Evolutionary conservation across 2,888 invertebrate species (phyloP), one percentile per base, ranked within the genome.

Genomic region (Cryptocheilus praepositus): DNA sequence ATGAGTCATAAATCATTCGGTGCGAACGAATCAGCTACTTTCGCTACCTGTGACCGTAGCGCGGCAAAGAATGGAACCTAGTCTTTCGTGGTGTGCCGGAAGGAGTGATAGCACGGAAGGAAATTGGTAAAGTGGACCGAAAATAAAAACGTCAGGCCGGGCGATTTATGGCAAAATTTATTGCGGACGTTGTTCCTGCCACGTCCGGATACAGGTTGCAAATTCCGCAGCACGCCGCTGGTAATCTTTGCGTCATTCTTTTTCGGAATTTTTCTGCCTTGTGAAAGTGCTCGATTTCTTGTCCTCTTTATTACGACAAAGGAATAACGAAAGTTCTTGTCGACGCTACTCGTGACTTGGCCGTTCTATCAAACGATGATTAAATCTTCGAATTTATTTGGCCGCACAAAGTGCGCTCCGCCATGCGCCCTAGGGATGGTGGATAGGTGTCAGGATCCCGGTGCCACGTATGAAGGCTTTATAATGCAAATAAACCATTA

Each of bases 401-500:
- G 56, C 66, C 66, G 66, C 70, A 74, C 65, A 60, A 70, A 74
- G 68, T 74, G 77, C 74, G 70, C 65, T 65, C 55, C 63, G 64
- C 64, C 68, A 62, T 74, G 68, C 67, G 70, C 65, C 71, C 70
- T 74, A 80, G 72, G 72, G 71, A n/a, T n/a, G n/a, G n/a, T n/a
- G n/a, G 70, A 67, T 64, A 75, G 61, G 61, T 67, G 75, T 73
- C 74, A 67, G 59, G 57, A 63, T 70, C 61, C 61, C 58, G 61
- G 61, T 62, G 59, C 51, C 71, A 68, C 74, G 74, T 67, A 74
- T 70, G 66, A 67, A 54, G 67, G 77, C 81, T 81, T 81, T 81
- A 81, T 80, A 73, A 81, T 81, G 81, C 81, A 81, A 81, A 81
- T 81, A 81, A 73, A 77, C 68, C 72, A 67, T 65, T 56, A 61